Conservation (phyloP, 2,797 vertebrate genomes). For the Coranthus polyacanthus region DNA sequence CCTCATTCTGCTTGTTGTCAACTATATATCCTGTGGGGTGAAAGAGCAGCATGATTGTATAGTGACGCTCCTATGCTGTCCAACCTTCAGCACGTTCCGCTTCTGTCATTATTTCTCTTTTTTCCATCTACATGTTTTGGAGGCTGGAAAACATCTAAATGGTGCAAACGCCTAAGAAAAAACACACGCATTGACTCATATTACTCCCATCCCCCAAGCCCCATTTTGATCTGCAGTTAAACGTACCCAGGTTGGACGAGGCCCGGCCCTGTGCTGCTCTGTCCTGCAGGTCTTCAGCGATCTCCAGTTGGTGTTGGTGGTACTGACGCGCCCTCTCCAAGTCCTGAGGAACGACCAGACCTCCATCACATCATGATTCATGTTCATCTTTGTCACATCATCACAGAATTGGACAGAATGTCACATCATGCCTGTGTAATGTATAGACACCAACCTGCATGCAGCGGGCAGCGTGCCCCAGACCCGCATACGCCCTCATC, state of each 20-base stretch:
- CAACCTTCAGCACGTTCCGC: not conserved
- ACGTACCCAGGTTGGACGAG: constrained; percentile 94
- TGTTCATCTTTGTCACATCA: not conserved
- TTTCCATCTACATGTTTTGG: not conserved
- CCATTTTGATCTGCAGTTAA: not conserved
- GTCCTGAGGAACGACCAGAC: constrained; percentile 77
- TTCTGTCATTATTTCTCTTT: not conserved
- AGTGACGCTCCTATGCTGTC: not conserved
- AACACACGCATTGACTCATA: not conserved
- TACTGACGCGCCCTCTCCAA: constrained; percentile 93
- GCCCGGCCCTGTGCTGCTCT: constrained; percentile 93
- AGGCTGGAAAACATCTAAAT: not conserved
- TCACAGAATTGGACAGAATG: no score
- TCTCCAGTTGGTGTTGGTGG: constrained; percentile 92
- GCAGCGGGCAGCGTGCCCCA: constrained; percentile 95
- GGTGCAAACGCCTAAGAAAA: not conserved
- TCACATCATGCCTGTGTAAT: no score
- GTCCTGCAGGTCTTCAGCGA: constrained; percentile 93
- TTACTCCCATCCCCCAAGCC: not conserved
- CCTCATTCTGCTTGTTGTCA: constrained; percentile 4
- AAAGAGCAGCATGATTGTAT: not conserved
- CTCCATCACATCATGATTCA: not conserved
- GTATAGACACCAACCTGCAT: constrained; percentile 85
- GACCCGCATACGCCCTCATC: constrained; percentile 96
- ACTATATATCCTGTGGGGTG: not conserved